Evolutionary conservation across 2,888 invertebrate species (phyloP).

Genomic region (Mamestra brassicae): DNA sequence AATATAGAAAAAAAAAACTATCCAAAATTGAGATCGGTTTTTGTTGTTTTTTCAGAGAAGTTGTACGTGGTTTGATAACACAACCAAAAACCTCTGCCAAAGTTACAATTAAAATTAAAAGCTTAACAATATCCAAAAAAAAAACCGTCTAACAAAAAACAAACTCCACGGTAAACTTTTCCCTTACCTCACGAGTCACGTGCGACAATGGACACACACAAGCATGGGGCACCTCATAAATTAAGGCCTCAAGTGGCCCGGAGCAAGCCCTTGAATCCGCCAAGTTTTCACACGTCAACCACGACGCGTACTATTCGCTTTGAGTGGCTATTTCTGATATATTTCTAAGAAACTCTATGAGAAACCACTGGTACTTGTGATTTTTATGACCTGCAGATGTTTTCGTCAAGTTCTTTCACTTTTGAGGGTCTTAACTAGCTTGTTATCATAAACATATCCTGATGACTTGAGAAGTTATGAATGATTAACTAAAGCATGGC

Average conservation of each 20-base stretch:
- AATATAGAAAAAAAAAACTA: neutral
- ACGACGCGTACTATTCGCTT: slow-evolving; percentile 27
- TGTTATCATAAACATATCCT: neutral
- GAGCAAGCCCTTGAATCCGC: slow-evolving; percentile 63
- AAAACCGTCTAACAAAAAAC: neutral
- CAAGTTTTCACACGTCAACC: slow-evolving; percentile 64
- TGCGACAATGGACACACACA: slow-evolving; percentile 64
- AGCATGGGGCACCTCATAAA: slow-evolving; percentile 76
- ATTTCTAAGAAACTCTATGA: slow-evolving; percentile 50
- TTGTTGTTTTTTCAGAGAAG: too few species aligned
- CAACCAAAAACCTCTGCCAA: too few species aligned
- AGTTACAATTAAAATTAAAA: too few species aligned
- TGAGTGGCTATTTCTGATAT: slow-evolving; percentile 54
- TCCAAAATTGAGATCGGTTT: too few species aligned
- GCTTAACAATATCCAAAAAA: neutral
- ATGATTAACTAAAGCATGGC: too few species aligned
- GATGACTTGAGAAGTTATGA: too few species aligned
- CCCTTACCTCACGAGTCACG: slow-evolving; percentile 35
- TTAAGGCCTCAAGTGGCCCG: slow-evolving; percentile 76
- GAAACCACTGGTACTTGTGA: slow-evolving; percentile 33
- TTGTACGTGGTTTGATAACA: too few species aligned
- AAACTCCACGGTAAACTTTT: neutral
- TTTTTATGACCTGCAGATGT: slow-evolving; percentile 10
- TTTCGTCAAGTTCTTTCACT: neutral
- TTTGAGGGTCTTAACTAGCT: neutral